phyloP scores from a whole-genome alignment of 2,888 invertebrate genomes.

The Liposcelis brunnea region DNA sequence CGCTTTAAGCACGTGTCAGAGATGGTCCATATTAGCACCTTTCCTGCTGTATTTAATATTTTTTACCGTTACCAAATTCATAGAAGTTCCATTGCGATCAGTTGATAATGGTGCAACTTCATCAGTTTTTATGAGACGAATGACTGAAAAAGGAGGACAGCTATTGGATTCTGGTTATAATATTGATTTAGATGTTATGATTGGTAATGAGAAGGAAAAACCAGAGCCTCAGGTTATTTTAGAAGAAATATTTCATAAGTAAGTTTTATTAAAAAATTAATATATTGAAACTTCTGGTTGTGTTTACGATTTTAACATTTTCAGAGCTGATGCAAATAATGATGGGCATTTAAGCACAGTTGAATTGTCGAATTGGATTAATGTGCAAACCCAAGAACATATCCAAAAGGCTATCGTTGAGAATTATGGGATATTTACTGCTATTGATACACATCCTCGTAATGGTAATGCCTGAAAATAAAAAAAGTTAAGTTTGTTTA shows the following conservation, averaged over 20 bases:
- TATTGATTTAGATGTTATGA: conserved; percentile 21
- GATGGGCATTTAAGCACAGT: conserved; percentile 38
- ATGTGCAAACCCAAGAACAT: conserved; percentile 47
- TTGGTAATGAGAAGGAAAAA: conserved; percentile 26
- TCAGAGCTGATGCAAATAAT: conserved; percentile 42
- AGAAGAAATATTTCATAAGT: conserved; percentile 29
- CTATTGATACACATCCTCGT: conserved; percentile 45
- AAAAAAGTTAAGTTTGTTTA: conserved; percentile 4
- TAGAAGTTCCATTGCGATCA: conserved; percentile 29
- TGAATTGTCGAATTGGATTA: conserved; percentile 48
- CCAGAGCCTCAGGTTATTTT: conserved; percentile 27
- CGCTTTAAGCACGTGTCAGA: not conserved
- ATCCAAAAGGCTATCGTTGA: conserved; percentile 46
- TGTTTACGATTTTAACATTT: conserved; percentile 6
- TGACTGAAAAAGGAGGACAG: no score
- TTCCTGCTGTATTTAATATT: conserved; percentile 35
- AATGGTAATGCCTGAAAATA: conserved; percentile 32
- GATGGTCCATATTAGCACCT: conserved; percentile 37
- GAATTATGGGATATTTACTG: conserved; percentile 45
- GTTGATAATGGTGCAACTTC: conserved; percentile 8
- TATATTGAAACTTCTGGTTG: conserved; percentile 5
- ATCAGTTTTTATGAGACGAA: not conserved
- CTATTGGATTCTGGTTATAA: not conserved
- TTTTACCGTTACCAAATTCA: conserved; percentile 33
- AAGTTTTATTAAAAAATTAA: conserved; percentile 16